Evolutionary conservation across 2,797 vertebrate genomes (phyloP).

Genomic region (Channa striata): DNA sequence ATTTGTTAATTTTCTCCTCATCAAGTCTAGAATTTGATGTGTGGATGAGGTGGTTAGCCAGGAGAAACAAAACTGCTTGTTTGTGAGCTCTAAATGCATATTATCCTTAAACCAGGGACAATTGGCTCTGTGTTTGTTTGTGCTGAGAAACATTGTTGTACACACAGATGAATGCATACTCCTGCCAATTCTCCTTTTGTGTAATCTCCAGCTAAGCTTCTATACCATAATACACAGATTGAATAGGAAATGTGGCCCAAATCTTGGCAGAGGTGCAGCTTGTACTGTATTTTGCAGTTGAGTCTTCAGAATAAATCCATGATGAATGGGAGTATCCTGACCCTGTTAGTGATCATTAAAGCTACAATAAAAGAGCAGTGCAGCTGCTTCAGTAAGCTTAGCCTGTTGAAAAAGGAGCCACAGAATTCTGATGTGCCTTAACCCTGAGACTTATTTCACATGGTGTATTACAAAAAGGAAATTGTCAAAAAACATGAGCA

Average conservation of each 20-base stretch:
- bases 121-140: constrained; percentile 61
- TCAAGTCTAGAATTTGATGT: constrained; percentile 37
- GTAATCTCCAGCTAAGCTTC: constrained; percentile 58
- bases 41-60: constrained; percentile 53
- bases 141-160: constrained; percentile 69
- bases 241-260: constrained; percentile 53
- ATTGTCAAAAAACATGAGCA: constrained; percentile 3
- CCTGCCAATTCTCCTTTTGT: constrained; percentile 62
- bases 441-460: constrained; percentile 23
- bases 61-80: constrained; percentile 48
- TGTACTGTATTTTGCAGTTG: constrained; percentile 34
- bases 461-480: constrained; percentile 9
- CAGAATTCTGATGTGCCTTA: constrained; percentile 13
- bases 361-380: constrained; percentile 49
- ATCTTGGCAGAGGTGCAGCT: constrained; percentile 41
- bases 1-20: constrained; percentile 63
- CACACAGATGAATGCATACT: constrained; percentile 53
- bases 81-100: constrained; percentile 53
- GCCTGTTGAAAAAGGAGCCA: constrained; percentile 28
- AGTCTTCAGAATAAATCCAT: constrained; percentile 56
- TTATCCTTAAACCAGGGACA: constrained; percentile 64
- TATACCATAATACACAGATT: constrained; percentile 49
- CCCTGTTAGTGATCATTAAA: constrained; percentile 71
- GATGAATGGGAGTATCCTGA: constrained; percentile 56
- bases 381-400: constrained; percentile 42